Conservation (phyloP, 2,113 vertebrate species). For the Entelurus aequoreus region DNA sequence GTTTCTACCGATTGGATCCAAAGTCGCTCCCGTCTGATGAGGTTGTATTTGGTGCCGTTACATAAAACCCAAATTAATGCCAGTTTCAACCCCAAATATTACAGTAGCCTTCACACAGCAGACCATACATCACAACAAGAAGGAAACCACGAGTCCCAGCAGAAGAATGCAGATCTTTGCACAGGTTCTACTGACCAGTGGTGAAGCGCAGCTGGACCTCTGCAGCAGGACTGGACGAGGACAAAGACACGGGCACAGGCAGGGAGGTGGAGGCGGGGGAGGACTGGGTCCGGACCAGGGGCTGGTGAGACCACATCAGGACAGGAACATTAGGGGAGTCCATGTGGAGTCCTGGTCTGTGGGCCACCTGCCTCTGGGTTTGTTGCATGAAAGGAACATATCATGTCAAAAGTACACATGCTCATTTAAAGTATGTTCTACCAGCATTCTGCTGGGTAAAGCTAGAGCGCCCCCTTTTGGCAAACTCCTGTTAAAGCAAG, state of each 20-base stretch:
- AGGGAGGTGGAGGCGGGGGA: constrained; percentile 83
- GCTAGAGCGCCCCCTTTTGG: constrained; percentile 53
- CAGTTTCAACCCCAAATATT: background rate
- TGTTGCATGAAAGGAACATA: constrained; percentile 56
- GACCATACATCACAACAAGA: no score
- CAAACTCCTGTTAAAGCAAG: background rate
- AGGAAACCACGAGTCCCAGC: background rate
- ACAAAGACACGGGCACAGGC: constrained; percentile 67
- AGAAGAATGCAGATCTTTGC: background rate
- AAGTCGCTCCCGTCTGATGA: background rate
- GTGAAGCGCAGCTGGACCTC: constrained; percentile 78
- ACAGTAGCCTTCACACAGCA: background rate
- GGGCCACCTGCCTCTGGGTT: constrained; percentile 72
- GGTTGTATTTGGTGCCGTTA: constrained; percentile 3
- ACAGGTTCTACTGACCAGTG: constrained; percentile 73
- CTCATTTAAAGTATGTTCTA: background rate
- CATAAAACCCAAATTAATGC: constrained; percentile 6
- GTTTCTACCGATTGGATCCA: background rate
- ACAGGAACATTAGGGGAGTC: constrained; percentile 58
- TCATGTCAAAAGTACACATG: background rate
- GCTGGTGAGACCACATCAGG: constrained; percentile 74
- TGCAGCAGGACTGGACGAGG: constrained; percentile 60
- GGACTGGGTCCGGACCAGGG: constrained; percentile 81
- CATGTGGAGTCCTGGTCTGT: constrained; percentile 58
- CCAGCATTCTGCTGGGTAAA: constrained; percentile 6